Conservation (phyloP, 2,888 invertebrate genomes). For the Scrobipalpa atriplicella region DNA sequence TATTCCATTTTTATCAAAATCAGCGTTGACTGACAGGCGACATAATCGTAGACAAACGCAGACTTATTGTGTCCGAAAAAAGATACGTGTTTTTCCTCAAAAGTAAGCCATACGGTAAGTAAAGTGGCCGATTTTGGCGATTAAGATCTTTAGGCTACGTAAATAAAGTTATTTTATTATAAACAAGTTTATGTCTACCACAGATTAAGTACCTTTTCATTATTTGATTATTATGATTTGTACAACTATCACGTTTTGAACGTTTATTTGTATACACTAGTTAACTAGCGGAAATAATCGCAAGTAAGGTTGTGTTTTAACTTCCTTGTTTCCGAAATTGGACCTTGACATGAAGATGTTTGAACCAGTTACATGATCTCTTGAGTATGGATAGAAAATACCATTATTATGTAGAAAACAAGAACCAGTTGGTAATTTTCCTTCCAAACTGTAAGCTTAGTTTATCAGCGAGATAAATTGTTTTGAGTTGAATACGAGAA, state of each 20-base stretch:
- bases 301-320: conserved; percentile 13
- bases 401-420: too few relatives aligned
- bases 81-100: neutral
- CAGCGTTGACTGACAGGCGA: too few relatives aligned
- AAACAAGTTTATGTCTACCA: neutral
- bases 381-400: too few relatives aligned
- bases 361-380: neutral
- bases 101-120: neutral
- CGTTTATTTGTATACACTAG: conserved; percentile 21
- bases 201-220: neutral
- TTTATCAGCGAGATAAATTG: too few relatives aligned
- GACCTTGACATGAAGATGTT: conserved; percentile 34
- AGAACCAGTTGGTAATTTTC: too few relatives aligned
- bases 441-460: too few relatives aligned
- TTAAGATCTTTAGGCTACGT: neutral
- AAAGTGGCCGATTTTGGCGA: neutral
- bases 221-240: neutral
- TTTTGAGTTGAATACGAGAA: too few relatives aligned
- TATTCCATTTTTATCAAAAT: too few relatives aligned
- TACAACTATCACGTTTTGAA: conserved; percentile 14
- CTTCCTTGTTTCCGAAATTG: conserved; percentile 35
- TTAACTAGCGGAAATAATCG: conserved; percentile 20
- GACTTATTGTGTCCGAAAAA: neutral
- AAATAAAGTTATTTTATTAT: neutral
- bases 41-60: too few relatives aligned